Evolutionary conservation across 2,113 vertebrate genomes (phyloP), one percentile per base, ranked within the genome.

Genomic region (Corvus hawaiiensis): DNA sequence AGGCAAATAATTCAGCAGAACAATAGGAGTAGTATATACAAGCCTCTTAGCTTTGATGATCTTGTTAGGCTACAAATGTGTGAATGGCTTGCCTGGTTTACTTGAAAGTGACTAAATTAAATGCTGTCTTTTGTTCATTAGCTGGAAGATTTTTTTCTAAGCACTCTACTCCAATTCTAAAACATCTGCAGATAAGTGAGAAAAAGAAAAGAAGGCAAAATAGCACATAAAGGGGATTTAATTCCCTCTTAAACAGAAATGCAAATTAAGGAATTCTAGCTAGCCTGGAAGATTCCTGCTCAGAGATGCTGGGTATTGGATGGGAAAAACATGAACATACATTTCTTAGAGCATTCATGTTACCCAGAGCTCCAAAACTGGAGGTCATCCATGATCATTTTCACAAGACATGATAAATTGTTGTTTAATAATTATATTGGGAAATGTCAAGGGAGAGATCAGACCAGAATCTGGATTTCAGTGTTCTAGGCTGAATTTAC

Each of bases 61-160:
- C 73, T 85, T 80, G 80, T 95, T 91, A 93, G 76, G 76, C 95
- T 90, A 72, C 80, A 78, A 69, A 79, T 22, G 49, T 91, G 77
- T 91, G 89, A 78, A 81, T 80, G 52, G 69, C 49, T 92, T 93
- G 73, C 69, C 48, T 92, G 80, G 66, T 84, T 95, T 88, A 54
- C 80, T 79, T 78, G 55, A 56, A 85, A 95, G 80, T 67, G 90
- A 89, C 74, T 93, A 71, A 90, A 92, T 87, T 71, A 92, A 89
- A 89, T 61, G 48, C 56, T 79, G 46, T 56, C 64, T 78, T 95
- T 86, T 93, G n/a, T 94, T 84, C 69, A 28, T 80, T 81, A 86
- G 20, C 66, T 86, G 69, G 43, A 63, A 87, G 7, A 22, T 59
- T 83, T 84, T 58, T 67, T 88, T 7, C 64, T 75, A 64, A 94